These are phyloP conservation scores for Torymus tubicola DNA, from an alignment of 2,888 invertebrate species.

Conservation along the genomic window DNA sequence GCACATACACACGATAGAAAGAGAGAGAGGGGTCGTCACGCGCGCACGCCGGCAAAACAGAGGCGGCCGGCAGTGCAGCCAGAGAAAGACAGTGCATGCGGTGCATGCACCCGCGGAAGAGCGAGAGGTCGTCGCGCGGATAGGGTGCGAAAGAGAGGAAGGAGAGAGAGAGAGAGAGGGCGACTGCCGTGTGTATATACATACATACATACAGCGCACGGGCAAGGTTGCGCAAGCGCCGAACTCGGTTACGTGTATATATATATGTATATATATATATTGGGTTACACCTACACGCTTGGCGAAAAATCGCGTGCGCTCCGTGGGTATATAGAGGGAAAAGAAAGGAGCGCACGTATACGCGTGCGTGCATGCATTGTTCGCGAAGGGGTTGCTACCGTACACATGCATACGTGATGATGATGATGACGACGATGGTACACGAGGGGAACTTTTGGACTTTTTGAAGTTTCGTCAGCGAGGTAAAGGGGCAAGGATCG, in stretches of 20 bases:
- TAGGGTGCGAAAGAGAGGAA: background rate
- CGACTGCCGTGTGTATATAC: background rate
- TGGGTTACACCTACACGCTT: background rate
- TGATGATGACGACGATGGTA: too few species aligned
- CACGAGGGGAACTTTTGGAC: too few species aligned
- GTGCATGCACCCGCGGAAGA: slow-evolving; percentile 22
- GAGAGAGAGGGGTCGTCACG: too few species aligned
- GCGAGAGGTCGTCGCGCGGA: slow-evolving; percentile 6
- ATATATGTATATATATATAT: too few species aligned
- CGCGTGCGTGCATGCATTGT: too few species aligned
- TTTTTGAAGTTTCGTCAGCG: too few species aligned
- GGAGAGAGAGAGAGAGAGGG: slow-evolving; percentile 48
- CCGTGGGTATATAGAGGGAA: background rate
- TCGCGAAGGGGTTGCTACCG: too few species aligned
- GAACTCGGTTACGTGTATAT: background rate
- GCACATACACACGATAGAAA: too few species aligned
- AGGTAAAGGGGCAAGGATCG: too few species aligned
- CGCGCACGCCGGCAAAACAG: background rate
- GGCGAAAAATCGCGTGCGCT: background rate
- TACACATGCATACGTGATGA: too few species aligned
- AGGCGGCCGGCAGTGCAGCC: slow-evolving; percentile 49
- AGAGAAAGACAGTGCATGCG: too few species aligned
- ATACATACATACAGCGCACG: background rate
- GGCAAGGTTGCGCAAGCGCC: slow-evolving; percentile 22
- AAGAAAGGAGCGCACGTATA: too few species aligned